These are phyloP conservation scores for Cordylochernes scorpioides DNA, from an alignment of 2,888 invertebrate species.

Conservation along the genomic window DNA sequence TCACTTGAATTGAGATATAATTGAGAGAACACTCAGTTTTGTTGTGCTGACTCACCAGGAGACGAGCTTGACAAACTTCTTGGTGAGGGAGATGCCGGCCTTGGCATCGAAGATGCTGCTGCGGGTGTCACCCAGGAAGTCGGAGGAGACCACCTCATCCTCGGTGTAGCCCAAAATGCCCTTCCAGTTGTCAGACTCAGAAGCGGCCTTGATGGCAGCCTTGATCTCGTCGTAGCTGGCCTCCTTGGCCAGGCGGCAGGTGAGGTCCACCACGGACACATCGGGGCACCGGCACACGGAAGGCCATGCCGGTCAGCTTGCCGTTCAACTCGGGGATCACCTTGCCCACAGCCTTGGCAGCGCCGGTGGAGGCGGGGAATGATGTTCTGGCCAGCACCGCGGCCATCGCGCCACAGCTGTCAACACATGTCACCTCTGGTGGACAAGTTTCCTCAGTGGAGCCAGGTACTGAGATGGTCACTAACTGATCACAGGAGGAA, in stretches of 20 bases:
- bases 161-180: slow-evolving; percentile 30
- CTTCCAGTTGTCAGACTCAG: slow-evolving; percentile 25
- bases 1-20: too few relatives aligned
- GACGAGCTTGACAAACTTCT: slow-evolving; percentile 87
- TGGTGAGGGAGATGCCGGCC: slow-evolving; percentile 78
- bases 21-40: too few relatives aligned
- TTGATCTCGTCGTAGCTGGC: slow-evolving; percentile 29
- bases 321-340: slow-evolving; percentile 86
- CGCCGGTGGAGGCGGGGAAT: slow-evolving; percentile 80
- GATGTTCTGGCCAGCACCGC: slow-evolving; percentile 93
- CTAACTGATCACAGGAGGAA: too few relatives aligned
- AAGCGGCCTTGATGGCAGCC: slow-evolving; percentile 25
- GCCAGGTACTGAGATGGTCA: too few relatives aligned
- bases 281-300: slow-evolving; percentile 88
- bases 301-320: slow-evolving; percentile 96
- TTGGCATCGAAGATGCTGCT: slow-evolving; percentile 91
- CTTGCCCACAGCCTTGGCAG: slow-evolving; percentile 97
- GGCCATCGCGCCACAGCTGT: slow-evolving; percentile 85
- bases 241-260: slow-evolving; percentile 31
- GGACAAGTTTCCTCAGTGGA: too few relatives aligned
- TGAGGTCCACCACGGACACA: slow-evolving; percentile 93
- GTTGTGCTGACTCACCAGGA: slow-evolving; percentile 66
- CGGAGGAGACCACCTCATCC: slow-evolving; percentile 59
- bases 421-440: too few relatives aligned
- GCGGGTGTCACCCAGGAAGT: slow-evolving; percentile 68